Conservation (phyloP, 2,888 invertebrate species). For the Drosophila testacea region DNA sequence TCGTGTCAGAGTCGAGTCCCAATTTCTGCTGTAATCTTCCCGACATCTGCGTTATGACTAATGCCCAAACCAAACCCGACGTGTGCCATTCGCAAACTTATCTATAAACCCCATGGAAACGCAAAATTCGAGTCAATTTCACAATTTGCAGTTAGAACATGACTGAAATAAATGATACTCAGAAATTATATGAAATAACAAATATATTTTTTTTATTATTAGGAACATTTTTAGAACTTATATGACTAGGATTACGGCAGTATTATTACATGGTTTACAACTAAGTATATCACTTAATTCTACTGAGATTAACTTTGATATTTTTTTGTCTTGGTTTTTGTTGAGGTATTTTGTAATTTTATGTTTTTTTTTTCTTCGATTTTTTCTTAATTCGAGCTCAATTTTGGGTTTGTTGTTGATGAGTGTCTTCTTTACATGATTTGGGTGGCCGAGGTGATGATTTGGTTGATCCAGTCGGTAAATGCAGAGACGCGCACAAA, state of each 20-base stretch:
- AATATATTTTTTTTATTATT: slow-evolving; percentile 37
- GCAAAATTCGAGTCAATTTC: slow-evolving; percentile 37
- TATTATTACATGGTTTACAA: slow-evolving; percentile 15
- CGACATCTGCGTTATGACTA: slow-evolving; percentile 38
- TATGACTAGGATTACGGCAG: slow-evolving; percentile 46
- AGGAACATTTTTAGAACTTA: slow-evolving; percentile 33
- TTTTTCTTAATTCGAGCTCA: slow-evolving; percentile 63
- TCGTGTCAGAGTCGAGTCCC: neutral
- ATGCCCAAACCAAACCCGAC: slow-evolving; percentile 1
- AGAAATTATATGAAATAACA: slow-evolving; percentile 14
- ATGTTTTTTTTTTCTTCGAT: slow-evolving; percentile 24
- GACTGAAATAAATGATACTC: slow-evolving; percentile 8
- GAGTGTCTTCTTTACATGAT: slow-evolving; percentile 54
- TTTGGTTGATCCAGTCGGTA: slow-evolving; percentile 83
- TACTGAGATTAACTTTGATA: slow-evolving; percentile 63
- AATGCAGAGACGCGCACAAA: slow-evolving; percentile 86
- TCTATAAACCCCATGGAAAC: slow-evolving; percentile 34
- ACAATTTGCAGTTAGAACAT: slow-evolving; percentile 31
- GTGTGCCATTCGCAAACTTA: slow-evolving; percentile 29
- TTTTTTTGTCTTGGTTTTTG: slow-evolving; percentile 40
- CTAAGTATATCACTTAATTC: slow-evolving; percentile 35
- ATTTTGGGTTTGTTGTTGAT: slow-evolving; percentile 1
- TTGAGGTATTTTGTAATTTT: slow-evolving; percentile 33
- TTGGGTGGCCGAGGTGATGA: slow-evolving; percentile 73
- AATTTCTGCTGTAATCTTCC: slow-evolving; percentile 23